phyloP scores from a whole-genome alignment of 2,797 vertebrate genomes.

The Artibeus lituratus region DNA sequence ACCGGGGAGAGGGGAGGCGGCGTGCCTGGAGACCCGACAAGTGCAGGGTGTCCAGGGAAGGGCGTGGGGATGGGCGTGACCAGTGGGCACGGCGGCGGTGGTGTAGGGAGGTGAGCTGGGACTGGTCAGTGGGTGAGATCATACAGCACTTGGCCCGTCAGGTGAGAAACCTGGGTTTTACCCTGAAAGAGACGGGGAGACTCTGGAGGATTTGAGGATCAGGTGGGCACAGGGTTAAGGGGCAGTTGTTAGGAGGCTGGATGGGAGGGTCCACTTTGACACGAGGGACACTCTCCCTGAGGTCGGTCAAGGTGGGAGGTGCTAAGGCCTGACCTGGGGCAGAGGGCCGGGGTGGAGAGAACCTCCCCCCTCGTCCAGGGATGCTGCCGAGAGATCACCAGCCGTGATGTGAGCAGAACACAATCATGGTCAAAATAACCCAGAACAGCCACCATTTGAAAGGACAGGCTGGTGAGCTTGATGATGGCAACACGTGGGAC shows the following conservation, averaged over 20 bases:
- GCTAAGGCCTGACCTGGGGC: background rate
- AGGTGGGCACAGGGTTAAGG: background rate
- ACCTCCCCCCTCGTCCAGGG: background rate
- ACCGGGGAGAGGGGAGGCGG: background rate
- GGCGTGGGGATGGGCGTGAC: accelerated
- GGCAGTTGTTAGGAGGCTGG: background rate
- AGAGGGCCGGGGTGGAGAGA: background rate
- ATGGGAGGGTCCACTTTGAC: background rate
- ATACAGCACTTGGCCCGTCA: background rate
- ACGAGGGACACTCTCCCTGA: background rate
- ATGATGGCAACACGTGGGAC: background rate
- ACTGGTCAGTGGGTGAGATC: background rate
- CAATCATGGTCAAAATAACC: background rate
- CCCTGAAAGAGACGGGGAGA: background rate
- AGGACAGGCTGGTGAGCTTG: background rate
- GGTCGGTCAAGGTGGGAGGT: background rate
- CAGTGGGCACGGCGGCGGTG: accelerated
- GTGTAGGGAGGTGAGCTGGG: background rate
- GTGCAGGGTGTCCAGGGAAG: background rate
- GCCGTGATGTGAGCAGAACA: background rate
- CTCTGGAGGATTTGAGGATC: background rate
- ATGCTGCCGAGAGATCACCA: background rate
- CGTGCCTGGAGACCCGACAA: background rate
- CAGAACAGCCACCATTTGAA: accelerated
- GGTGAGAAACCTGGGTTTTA: background rate